Percentiles rank a stretch among this genome's conserved stretches.
Conservation (phyloP, 92 coral and sea anemone genomes). For the Anthopleura xanthogrammica region DNA sequence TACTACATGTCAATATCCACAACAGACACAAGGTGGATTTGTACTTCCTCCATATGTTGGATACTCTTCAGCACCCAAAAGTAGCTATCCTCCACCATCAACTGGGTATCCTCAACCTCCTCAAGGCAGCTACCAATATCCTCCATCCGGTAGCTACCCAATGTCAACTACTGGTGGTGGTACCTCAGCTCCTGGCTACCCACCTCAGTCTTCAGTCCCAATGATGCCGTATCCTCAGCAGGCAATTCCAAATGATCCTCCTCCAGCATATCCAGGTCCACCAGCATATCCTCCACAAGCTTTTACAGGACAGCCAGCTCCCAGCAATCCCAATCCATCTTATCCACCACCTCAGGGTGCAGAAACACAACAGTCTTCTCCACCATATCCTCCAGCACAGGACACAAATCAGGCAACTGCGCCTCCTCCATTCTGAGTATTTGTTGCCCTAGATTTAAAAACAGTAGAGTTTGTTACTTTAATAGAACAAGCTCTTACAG, state of each 20-base stretch:
- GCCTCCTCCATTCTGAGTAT: not conserved
- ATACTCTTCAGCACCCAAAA: not conserved
- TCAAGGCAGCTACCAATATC: not conserved
- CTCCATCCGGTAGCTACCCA: not conserved
- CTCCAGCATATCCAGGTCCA: not conserved
- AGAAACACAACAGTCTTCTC: not conserved
- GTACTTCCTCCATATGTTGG: not conserved
- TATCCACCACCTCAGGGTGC: not conserved
- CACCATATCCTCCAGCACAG: not conserved
- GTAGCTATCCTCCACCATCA: not conserved
- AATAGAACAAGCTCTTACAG: too few relatives aligned
- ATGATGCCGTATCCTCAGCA: conserved; percentile 3
- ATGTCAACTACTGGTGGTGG: not conserved
- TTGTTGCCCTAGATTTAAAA: too few relatives aligned
- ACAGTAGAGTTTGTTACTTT: too few relatives aligned
- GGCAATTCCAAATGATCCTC: not conserved
- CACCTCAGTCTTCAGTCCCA: not conserved
- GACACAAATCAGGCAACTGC: not conserved
- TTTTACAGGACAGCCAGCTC: not conserved
- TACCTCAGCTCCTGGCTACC: not conserved
- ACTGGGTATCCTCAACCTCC: not conserved
- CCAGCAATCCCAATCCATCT: not conserved
- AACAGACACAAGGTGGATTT: not conserved
- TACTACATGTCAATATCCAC: not conserved
- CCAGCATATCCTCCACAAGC: not conserved